These are phyloP conservation scores for Petroica traversi DNA, from an alignment of 2,113 vertebrate genomes.

Conservation along the genomic window DNA sequence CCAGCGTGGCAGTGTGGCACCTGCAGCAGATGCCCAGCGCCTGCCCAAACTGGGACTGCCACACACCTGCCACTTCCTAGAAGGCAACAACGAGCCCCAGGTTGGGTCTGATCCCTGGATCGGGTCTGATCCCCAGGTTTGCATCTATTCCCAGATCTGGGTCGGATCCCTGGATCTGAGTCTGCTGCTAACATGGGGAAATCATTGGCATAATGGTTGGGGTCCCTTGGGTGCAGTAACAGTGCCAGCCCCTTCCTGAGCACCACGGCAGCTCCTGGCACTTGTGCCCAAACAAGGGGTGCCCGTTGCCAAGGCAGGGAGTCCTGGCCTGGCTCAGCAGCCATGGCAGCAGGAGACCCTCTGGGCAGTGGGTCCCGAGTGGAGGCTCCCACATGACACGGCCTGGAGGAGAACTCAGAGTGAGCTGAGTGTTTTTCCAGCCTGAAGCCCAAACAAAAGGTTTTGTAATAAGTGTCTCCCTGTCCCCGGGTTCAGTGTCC, in stretches of 20 bases:
- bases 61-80: rapidly evolving
- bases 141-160: not conserved
- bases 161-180: not conserved
- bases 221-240: rapidly evolving
- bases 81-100: not conserved
- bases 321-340: not conserved
- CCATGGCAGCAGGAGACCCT: not conserved
- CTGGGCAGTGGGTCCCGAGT: rapidly evolving
- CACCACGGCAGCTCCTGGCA: not conserved
- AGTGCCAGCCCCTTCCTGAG: rapidly evolving
- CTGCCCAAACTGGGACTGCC: not conserved
- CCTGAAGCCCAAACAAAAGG: conserved; percentile 1
- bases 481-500: rapidly evolving
- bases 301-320: not conserved
- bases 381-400: not conserved
- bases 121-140: not conserved
- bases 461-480: not conserved
- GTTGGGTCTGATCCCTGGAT: not conserved
- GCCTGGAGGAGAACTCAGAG: not conserved
- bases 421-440: not conserved
- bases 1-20: not conserved
- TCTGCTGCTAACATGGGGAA: rapidly evolving
- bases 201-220: rapidly evolving
- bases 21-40: not conserved
- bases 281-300: not conserved